Conservation (phyloP, 2,113 vertebrate species). For the Gnathonemus longibarbis region DNA sequence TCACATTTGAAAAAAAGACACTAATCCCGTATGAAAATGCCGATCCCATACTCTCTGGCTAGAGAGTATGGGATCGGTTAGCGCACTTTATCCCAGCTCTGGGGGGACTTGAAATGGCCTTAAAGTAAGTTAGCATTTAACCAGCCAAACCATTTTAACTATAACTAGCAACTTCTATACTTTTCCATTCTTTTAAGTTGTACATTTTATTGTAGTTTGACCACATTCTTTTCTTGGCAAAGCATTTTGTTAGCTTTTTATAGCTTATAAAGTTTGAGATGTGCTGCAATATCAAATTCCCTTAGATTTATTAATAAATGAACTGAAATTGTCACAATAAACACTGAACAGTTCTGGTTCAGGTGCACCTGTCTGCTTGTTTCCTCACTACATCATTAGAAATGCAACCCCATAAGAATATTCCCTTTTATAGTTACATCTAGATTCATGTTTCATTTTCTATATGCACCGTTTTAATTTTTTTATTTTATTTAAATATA, state of each 20-base stretch:
- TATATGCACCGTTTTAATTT: not conserved
- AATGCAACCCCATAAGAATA: not conserved
- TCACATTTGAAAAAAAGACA: not conserved
- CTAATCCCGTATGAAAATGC: not conserved
- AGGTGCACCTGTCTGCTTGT: not conserved
- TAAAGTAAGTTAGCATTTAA: not conserved
- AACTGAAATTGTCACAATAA: not conserved
- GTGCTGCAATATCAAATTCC: not conserved
- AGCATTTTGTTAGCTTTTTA: not conserved
- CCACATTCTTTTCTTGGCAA: not conserved
- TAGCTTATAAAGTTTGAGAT: not conserved
- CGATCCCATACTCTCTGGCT: not conserved
- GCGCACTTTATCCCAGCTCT: not conserved
- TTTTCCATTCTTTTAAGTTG: not conserved
- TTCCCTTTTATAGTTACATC: not conserved
- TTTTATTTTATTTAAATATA: not conserved
- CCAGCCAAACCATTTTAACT: not conserved
- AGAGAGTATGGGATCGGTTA: not conserved
- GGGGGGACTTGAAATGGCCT: not conserved
- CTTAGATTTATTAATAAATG: not conserved
- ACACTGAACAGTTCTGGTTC: not conserved
- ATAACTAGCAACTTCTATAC: not conserved
- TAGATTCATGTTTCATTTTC: not conserved
- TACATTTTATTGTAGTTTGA: not conserved
- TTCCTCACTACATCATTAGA: not conserved